These are phyloP conservation scores for Columba guinea DNA, from an alignment of 2,797 vertebrate species.

Conservation along the genomic window DNA sequence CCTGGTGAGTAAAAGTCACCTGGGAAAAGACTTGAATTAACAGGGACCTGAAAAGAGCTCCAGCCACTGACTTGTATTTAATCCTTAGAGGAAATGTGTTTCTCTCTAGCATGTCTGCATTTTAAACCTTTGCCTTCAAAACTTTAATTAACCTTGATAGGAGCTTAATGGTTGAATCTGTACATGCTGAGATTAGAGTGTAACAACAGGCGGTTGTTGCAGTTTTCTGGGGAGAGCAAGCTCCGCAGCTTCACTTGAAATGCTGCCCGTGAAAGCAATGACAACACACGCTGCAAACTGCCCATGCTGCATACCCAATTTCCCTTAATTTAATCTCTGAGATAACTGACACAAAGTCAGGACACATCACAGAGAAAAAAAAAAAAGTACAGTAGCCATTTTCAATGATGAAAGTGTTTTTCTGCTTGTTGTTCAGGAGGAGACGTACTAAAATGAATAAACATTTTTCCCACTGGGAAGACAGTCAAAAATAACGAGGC, in stretches of 20 bases:
- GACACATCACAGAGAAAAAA: neutral
- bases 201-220: neutral
- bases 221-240: neutral
- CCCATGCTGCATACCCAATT: neutral
- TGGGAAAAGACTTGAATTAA: neutral
- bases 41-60: neutral
- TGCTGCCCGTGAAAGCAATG: neutral
- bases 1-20: neutral
- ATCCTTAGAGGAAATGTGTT: neutral
- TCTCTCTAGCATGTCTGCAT: neutral
- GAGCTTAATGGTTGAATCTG: neutral
- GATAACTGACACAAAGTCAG: neutral
- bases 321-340: neutral
- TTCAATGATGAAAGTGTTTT: neutral
- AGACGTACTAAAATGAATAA: neutral
- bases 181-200: neutral
- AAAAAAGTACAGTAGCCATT: neutral
- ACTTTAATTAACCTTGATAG: constrained; percentile 29
- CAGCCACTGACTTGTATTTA: neutral
- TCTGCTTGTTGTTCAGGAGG: neutral
- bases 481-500: neutral
- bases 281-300: neutral
- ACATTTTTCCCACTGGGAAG: neutral
- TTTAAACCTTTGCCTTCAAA: neutral
- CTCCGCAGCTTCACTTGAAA: neutral